Conservation (phyloP, 64 coral and sea anemone genomes). For the Montipora efflorescens region DNA sequence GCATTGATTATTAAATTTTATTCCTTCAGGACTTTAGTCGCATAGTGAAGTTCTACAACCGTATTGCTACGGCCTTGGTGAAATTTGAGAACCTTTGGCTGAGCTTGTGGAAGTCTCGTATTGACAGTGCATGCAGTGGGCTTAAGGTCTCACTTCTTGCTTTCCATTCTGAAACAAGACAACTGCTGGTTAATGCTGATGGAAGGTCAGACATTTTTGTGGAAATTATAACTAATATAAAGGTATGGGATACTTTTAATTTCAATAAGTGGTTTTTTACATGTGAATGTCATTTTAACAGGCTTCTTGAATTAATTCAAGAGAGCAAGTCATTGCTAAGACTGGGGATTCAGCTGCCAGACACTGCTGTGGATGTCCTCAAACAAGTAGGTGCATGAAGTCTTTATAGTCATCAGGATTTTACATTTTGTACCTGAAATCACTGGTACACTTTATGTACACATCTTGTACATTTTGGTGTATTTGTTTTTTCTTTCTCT, state of each 20-base stretch:
- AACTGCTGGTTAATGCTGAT: conserved; percentile 96
- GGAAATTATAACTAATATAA: background rate
- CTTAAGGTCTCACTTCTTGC: conserved; percentile 72
- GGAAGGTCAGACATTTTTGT: conserved; percentile 61
- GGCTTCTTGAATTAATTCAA: conserved; percentile 93
- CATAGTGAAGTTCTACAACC: conserved; percentile 89
- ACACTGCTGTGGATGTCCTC: conserved; percentile 83
- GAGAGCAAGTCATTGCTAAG: conserved; percentile 86
- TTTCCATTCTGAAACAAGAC: conserved; percentile 78
- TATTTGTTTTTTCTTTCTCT: too few relatives aligned
- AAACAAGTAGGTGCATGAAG: conserved; percentile 73
- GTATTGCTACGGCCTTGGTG: conserved; percentile 84
- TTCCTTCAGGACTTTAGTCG: conserved; percentile 76
- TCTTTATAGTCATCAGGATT: too few relatives aligned
- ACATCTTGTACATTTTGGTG: too few relatives aligned
- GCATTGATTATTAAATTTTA: too few relatives aligned
- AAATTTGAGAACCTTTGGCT: conserved; percentile 93
- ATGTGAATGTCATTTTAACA: background rate
- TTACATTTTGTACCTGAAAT: too few relatives aligned
- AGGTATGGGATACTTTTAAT: background rate
- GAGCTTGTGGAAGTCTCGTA: conserved; percentile 83
- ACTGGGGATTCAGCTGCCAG: conserved; percentile 89
- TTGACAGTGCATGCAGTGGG: conserved; percentile 75
- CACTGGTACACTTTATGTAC: too few relatives aligned
- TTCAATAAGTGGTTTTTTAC: background rate